Base-by-base conservation (phyloP, 2,888 invertebrate species). In the Creontiades dilutus region DNA sequence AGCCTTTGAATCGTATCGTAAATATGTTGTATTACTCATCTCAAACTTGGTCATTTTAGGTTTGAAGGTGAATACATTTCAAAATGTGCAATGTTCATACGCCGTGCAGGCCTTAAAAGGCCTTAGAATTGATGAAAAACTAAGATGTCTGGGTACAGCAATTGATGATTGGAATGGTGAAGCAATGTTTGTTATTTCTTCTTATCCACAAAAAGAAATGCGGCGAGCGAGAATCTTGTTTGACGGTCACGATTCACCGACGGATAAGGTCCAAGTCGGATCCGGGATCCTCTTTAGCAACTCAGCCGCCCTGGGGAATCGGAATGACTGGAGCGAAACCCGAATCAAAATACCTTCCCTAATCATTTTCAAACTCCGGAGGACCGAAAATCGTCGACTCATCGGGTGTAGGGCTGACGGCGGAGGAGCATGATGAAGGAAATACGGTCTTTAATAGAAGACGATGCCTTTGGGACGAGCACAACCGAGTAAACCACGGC, bases 331-430 rank as follows among this genome's bases (percentile, higher is more conserved):
- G 78, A 37, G 46, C n/a, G 37, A 78, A 78, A 46, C 78, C 47
- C 16, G 46, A 46, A 78, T 78, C 78, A 78, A 78, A 78, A 78
- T 47, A 47, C 46, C 47, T 78, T n/a, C 78, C 46, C 46, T 78
- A 78, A 78, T 78, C 78, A 78, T 78, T 78, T 78, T 78, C 78
- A 78, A 78, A 78, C 78, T 78, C 78, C 78, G 46, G 47, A 19
- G 46, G 78, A 68, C 68, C 68, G 68, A 68, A 78, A 78, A 78
- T 19, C 78, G 37, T 47, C 78, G 78, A 78, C 78, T 78, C 78
- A 78, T 78, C 78, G 78, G 68, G 27, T 68, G 68, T 23, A 27
- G 23, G 16, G n/a, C n/a, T 16, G n/a, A 16, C n/a, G 57, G 13
- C 27, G 76, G 37, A 23, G 76, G 23, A 13, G 76, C 57, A 37